Conservation (phyloP, 2,888 invertebrate genomes). For the Hipparchia sbordonii region DNA sequence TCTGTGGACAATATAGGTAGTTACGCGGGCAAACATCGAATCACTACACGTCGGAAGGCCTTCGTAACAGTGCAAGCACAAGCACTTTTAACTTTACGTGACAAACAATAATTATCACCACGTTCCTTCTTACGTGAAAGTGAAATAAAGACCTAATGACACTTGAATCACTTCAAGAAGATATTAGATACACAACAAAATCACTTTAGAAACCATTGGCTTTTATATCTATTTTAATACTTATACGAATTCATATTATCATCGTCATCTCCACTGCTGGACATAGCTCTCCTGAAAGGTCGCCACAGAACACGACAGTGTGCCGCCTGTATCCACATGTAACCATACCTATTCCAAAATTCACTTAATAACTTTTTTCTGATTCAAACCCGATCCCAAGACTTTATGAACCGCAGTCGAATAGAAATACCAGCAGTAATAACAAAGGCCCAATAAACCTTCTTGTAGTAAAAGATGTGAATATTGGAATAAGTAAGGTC, state of each 20-base stretch:
- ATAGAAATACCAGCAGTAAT: too few species aligned
- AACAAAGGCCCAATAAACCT: neutral
- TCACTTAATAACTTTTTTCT: too few species aligned
- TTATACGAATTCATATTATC: too few species aligned
- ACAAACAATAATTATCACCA: neutral
- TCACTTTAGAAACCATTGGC: neutral
- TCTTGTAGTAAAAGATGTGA: neutral
- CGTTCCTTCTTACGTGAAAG: slow-evolving; percentile 10
- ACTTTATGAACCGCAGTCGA: too few species aligned
- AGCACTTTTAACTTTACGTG: slow-evolving; percentile 5
- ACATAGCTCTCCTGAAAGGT: too few species aligned
- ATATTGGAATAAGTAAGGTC: neutral
- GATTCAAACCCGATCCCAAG: too few species aligned
- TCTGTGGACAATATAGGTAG: slow-evolving; percentile 22
- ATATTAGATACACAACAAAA: slow-evolving; percentile 1
- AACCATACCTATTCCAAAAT: too few species aligned
- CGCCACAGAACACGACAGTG: too few species aligned
- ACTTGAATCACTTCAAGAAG: neutral
- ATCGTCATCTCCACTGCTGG: too few species aligned
- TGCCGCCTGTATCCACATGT: too few species aligned
- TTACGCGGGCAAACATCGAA: slow-evolving; percentile 7
- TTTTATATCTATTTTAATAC: too few species aligned
- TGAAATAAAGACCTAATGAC: slow-evolving; percentile 13
- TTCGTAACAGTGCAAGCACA: slow-evolving; percentile 15
- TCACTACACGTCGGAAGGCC: slow-evolving; percentile 3